Conservation (phyloP, 2,113 vertebrate species). For the Callocephalon fimbriatum region DNA sequence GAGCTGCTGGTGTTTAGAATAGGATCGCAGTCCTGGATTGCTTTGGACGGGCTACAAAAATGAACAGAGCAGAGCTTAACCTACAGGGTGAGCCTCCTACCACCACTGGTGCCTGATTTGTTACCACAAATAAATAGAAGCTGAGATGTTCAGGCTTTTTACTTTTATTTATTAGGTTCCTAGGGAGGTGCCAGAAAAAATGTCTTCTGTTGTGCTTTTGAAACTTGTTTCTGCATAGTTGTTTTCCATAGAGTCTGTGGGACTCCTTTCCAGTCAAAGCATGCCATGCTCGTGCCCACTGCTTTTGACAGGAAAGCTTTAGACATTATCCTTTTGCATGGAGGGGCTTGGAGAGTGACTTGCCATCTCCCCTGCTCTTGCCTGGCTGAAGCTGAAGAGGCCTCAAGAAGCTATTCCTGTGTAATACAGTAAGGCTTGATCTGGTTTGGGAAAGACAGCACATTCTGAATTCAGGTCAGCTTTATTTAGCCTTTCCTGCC, state of each 20-base stretch:
- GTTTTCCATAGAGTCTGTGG: neutral
- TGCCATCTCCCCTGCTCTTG: neutral
- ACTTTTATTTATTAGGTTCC: constrained; percentile 5
- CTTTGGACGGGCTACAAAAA: constrained; percentile 54
- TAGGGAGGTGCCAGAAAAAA: neutral
- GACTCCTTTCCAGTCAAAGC: neutral
- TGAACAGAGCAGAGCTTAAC: constrained; percentile 4
- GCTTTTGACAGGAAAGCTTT: neutral
- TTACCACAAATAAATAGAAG: constrained; percentile 17
- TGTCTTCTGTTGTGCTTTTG: neutral
- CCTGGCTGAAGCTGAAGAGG: neutral
- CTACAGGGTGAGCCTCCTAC: neutral
- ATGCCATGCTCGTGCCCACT: neutral
- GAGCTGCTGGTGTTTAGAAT: constrained; percentile 33
- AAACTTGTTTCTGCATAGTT: neutral
- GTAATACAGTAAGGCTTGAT: neutral
- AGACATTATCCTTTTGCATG: neutral
- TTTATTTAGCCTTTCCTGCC: neutral
- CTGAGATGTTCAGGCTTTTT: neutral
- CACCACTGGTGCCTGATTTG: neutral
- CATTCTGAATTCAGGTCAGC: neutral
- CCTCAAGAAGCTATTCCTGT: neutral
- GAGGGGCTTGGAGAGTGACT: neutral
- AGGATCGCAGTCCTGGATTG: neutral
- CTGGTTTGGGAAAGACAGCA: neutral